phyloP scores from a whole-genome alignment of 2,113 vertebrate species.

The Bombycilla garrulus region DNA sequence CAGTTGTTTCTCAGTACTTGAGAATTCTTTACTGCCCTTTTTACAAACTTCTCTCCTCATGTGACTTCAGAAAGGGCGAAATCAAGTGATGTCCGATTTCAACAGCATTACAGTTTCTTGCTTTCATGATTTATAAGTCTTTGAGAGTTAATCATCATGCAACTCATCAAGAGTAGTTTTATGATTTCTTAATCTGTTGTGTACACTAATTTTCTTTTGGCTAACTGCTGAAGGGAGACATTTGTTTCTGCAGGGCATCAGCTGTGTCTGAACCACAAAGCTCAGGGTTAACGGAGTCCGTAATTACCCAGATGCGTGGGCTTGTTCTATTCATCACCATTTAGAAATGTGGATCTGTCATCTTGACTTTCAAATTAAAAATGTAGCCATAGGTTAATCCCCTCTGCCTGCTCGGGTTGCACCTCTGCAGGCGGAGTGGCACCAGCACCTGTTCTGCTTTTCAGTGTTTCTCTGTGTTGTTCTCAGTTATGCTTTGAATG shows the following conservation, averaged over 20 bases:
- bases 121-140: background rate
- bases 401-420: conserved; percentile 3
- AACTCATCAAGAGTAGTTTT: background rate
- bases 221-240: conserved; percentile 9
- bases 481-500: background rate
- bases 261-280: conserved; percentile 8
- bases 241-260: conserved; percentile 37
- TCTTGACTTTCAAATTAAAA: background rate
- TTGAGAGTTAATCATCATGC: background rate
- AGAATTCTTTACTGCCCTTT: background rate
- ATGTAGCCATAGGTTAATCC: conserved; percentile 18
- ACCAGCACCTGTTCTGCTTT: background rate
- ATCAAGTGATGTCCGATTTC: background rate
- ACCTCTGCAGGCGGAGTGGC: background rate
- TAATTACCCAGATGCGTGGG: background rate
- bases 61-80: conserved; percentile 16
- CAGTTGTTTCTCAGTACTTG: background rate
- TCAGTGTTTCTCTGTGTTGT: background rate
- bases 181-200: background rate
- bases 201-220: conserved; percentile 19
- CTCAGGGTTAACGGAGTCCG: background rate
- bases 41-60: background rate
- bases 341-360: conserved; percentile 5
- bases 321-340: background rate
- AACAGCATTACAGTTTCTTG: background rate